A percentile compares a stretch with the other conserved stretches of the same genome.
These are phyloP conservation scores for Heterotilapia buettikoferi DNA, from an alignment of 2,113 vertebrate species.

Conservation along the genomic window DNA sequence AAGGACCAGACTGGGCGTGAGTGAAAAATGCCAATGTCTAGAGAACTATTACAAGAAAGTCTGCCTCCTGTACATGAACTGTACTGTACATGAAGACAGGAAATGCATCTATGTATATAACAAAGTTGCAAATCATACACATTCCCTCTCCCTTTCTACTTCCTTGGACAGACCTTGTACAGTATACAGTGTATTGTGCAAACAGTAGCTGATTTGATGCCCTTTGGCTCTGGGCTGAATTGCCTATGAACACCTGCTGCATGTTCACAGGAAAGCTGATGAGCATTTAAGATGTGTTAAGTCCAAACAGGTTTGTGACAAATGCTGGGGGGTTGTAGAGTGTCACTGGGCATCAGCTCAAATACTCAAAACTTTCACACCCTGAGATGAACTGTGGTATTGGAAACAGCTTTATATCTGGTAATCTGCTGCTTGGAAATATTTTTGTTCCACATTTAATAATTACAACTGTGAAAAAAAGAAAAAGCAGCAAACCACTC, in stretches of 20 bases:
- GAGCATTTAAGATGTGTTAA: constrained; percentile 4
- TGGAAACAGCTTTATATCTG: neutral
- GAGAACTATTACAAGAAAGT: neutral
- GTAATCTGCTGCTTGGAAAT: neutral
- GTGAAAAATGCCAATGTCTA: neutral
- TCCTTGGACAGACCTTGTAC: neutral
- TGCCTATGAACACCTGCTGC: constrained; percentile 11
- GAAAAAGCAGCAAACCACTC: neutral
- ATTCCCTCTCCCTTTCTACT: neutral
- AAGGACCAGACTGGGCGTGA: too few species aligned
- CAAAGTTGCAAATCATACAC: neutral
- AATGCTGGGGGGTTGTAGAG: neutral
- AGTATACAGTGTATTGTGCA: neutral
- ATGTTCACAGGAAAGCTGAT: neutral
- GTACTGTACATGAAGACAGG: neutral
- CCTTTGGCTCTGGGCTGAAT: constrained; percentile 1
- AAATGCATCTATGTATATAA: neutral
- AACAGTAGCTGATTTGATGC: constrained; percentile 8
- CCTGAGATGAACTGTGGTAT: neutral
- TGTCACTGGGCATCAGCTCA: neutral
- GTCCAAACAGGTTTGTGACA: neutral
- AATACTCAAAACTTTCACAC: constrained; percentile 4
- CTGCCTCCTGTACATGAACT: neutral
- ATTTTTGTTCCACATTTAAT: neutral
- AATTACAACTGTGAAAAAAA: neutral